These are phyloP conservation scores for Tychaedon coryphoeus DNA, from an alignment of 2,113 vertebrate species.

Conservation along the genomic window DNA sequence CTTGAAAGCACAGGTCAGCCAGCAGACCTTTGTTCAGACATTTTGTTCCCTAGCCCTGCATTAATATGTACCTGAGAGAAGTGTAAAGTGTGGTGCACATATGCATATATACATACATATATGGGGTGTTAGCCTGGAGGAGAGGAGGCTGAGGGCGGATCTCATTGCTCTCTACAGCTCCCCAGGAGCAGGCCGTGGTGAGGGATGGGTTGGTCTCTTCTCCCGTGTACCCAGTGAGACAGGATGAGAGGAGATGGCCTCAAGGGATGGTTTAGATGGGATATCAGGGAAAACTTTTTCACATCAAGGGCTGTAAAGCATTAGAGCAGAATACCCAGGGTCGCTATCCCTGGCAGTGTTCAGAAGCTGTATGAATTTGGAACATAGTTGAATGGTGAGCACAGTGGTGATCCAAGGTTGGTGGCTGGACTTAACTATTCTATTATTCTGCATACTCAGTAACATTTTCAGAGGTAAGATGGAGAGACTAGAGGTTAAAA, in stretches of 20 bases:
- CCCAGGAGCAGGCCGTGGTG: rapidly evolving
- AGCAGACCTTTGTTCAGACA: neutral
- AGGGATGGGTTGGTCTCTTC: neutral
- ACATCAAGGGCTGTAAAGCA: neutral
- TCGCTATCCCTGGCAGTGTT: neutral
- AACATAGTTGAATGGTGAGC: neutral
- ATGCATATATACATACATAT: too few relatives aligned
- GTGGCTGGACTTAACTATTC: neutral
- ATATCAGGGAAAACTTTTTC: neutral
- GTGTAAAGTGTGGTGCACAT: too few relatives aligned
- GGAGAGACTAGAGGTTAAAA: neutral
- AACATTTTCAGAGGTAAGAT: neutral
- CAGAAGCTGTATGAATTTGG: neutral
- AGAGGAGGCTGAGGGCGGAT: neutral
- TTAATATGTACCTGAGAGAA: neutral
- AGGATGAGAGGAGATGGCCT: neutral
- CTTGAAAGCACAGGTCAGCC: neutral
- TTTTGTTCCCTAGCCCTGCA: neutral
- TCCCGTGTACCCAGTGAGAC: rapidly evolving
- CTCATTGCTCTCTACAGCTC: too few relatives aligned
- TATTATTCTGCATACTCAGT: neutral
- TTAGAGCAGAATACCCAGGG: neutral
- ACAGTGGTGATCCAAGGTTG: neutral
- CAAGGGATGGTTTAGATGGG: neutral
- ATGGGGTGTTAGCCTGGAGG: too few relatives aligned